Evolutionary conservation across 2,113 vertebrate genomes (phyloP), one percentile per base, ranked within the genome.

Genomic region (Scatophagus argus): DNA sequence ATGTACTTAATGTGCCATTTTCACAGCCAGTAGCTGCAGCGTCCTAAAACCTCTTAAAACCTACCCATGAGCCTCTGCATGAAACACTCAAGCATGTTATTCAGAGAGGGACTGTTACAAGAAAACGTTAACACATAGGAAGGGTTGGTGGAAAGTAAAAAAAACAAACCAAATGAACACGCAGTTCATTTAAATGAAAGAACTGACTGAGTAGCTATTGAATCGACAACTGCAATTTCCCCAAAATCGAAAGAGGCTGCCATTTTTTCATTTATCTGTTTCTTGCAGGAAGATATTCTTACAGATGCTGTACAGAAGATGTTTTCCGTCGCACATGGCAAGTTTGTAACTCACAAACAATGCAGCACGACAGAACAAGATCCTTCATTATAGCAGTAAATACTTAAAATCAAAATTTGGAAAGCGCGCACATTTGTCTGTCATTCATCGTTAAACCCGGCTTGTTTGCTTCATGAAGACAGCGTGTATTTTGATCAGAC

Each of bases 11-110:
- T 6, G 10, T 13, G 31, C 25, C 54, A 61, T 11, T 68, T 51
- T 64, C 21, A 74, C 51, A 63, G 56, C 25, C 21, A 23, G 19
- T 19, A 62, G 38, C 62, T 52, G 43, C 55, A 34, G 54, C 5
- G 21, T 61, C 41, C n/a, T n/a, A n/a, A n/a, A n/a, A n/a, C n/a
- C 27, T 62, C 55, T 46, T 16, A 38, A 55, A 49, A 51, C 11
- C 65, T 81, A 43, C 77, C 80, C 62, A 59, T 68, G 34, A 81
- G 74, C 19, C 77, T 80, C 71, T 74, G 73, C 54, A 32, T 65
- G 39, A 64, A 62, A 56, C 71, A 39, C 56, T 69, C 49, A 34
- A 49, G 25, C 36, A 64, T n/a, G 52, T 68, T 55, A 51, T 27
- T 31, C 43, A 19, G 32, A 67, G 56, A 2, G n/a, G n/a, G n/a